These are phyloP conservation scores for Pogonognathellus flavescens DNA, from an alignment of 1,140 invertebrate genomes.

Conservation along the genomic window DNA sequence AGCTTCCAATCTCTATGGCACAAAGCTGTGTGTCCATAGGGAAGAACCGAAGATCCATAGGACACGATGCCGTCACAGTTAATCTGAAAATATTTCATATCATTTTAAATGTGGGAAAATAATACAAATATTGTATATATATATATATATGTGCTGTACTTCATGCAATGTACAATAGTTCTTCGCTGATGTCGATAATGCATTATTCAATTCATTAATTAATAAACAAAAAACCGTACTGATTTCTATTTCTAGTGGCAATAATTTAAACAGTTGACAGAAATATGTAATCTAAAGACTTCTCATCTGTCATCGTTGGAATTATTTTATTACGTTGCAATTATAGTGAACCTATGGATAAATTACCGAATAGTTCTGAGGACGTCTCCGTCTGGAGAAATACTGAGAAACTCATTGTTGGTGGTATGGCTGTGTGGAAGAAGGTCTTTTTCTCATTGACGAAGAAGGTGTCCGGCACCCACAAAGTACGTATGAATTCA, in stretches of 20 bases:
- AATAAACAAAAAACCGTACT: no score
- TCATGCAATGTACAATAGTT: no score
- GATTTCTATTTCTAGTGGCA: no score
- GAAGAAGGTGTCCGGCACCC: constrained; percentile 99
- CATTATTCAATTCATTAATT: no score
- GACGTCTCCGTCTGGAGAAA: constrained; percentile 93
- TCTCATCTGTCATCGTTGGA: no score
- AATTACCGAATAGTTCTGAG: constrained; percentile 94
- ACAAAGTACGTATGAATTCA: constrained; percentile 97
- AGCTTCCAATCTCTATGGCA: constrained; percentile 98
- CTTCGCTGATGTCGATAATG: no score
- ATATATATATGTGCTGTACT: no score
- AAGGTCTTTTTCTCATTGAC: constrained; percentile 98
- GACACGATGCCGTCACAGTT: constrained; percentile 97
- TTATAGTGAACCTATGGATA: neutral
- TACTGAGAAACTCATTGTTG: constrained; percentile 96
- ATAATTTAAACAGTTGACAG: neutral
- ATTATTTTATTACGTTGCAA: no score
- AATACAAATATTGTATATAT: no score
- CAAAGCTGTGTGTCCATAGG: constrained; percentile 97
- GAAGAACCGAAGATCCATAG: constrained; percentile 97
- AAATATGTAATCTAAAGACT: no score
- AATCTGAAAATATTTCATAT: constrained; percentile 78
- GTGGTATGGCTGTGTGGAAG: constrained; percentile 98
- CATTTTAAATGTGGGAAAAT: no score